Evolutionary conservation across 2,113 vertebrate genomes (phyloP).

Genomic region (Elaphurus davidianus): DNA sequence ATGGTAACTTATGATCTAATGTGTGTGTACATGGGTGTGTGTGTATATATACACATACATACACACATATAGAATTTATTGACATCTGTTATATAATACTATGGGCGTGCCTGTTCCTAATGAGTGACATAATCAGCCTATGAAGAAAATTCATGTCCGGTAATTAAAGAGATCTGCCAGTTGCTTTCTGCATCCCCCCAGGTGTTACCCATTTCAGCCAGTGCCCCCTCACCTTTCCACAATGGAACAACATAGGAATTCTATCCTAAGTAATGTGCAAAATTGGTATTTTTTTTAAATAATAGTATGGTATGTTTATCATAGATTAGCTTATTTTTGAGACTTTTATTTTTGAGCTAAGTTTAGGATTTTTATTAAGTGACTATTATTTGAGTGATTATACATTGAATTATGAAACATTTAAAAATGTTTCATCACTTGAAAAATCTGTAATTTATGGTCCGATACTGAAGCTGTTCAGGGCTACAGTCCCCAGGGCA

Average conservation of each 20-base stretch:
- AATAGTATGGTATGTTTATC: neutral
- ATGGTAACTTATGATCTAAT: neutral
- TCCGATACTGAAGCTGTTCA: slow-evolving; percentile 6
- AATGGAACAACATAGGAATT: neutral
- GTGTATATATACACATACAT: neutral
- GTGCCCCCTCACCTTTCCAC: neutral
- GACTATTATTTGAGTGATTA: slow-evolving; percentile 19
- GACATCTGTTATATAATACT: neutral
- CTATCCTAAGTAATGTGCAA: neutral
- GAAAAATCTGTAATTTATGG: slow-evolving; percentile 11
- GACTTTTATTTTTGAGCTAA: slow-evolving; percentile 18
- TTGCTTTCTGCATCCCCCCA: neutral
- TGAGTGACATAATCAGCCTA: neutral
- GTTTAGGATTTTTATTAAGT: slow-evolving; percentile 29
- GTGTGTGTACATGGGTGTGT: neutral
- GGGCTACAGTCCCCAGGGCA: slow-evolving; percentile 8
- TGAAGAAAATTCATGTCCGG: neutral
- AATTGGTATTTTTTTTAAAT: neutral
- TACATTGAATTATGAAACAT: neutral
- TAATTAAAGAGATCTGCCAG: neutral
- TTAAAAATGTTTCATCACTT: slow-evolving; percentile 1
- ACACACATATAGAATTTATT: neutral
- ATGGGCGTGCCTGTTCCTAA: neutral
- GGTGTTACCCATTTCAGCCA: neutral
- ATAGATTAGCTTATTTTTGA: slow-evolving; percentile 30